phyloP scores from a whole-genome alignment of 2,797 vertebrate genomes.

The Pogonophryne albipinna region DNA sequence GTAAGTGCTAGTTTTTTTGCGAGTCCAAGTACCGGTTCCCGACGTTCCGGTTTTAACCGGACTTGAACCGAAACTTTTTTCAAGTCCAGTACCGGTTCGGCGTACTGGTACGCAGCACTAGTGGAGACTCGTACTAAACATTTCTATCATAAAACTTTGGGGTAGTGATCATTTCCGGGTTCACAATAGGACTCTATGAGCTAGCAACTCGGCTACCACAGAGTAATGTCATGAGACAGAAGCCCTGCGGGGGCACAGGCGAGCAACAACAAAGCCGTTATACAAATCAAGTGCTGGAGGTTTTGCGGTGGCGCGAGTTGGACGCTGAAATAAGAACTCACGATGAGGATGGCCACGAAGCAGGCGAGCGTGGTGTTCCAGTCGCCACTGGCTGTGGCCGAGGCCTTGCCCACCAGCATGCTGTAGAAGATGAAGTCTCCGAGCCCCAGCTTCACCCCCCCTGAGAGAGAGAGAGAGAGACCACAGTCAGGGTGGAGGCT shows the following conservation, averaged over 20 bases:
- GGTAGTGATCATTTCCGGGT: too few species aligned
- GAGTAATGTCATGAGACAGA: neutral
- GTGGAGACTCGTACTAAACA: too few species aligned
- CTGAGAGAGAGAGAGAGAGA: slow-evolving; percentile 72
- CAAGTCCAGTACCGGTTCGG: too few species aligned
- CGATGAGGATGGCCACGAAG: slow-evolving; percentile 99
- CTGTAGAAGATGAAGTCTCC: slow-evolving; percentile 99
- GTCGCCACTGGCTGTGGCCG: slow-evolving; percentile 95
- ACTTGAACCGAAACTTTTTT: too few species aligned
- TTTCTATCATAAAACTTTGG: too few species aligned
- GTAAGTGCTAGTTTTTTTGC: too few species aligned
- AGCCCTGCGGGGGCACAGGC: neutral
- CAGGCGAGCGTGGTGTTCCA: slow-evolving; percentile 99
- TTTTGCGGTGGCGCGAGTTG: slow-evolving; percentile 8
- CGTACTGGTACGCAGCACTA: too few species aligned
- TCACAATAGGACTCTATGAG: too few species aligned
- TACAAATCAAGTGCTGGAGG: slow-evolving; percentile 25
- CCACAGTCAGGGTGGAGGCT: slow-evolving; percentile 67
- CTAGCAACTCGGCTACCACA: too few species aligned
- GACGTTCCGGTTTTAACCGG: too few species aligned
- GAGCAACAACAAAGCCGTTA: neutral
- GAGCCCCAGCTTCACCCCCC: slow-evolving; percentile 96
- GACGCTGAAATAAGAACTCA: slow-evolving; percentile 84
- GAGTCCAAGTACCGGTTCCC: too few species aligned
- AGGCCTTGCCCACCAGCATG: slow-evolving; percentile 98